phyloP scores from a whole-genome alignment of 2,113 vertebrate genomes.

The Labrus mixtus region DNA sequence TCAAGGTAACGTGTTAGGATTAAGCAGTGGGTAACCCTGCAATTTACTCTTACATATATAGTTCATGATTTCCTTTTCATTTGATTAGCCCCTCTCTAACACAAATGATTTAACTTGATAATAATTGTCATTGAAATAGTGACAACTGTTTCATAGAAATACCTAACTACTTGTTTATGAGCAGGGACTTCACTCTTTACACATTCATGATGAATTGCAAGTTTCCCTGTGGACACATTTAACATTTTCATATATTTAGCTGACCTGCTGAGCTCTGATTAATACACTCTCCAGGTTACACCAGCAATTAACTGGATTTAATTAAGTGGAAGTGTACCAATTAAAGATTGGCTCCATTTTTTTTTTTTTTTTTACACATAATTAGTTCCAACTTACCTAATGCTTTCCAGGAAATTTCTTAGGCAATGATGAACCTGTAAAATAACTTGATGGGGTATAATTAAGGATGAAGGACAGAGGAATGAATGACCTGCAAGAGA shows the following conservation, averaged over 20 bases:
- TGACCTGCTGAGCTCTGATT: constrained; percentile 14
- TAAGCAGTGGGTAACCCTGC: background rate
- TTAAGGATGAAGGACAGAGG: background rate
- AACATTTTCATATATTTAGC: constrained; percentile 2
- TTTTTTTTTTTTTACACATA: constrained; percentile 24
- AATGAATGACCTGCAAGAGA: background rate
- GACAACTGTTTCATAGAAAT: background rate
- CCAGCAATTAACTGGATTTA: constrained; percentile 15
- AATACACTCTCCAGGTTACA: constrained; percentile 5
- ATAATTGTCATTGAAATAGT: background rate
- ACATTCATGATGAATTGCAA: background rate
- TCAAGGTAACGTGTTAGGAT: background rate
- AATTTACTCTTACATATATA: background rate
- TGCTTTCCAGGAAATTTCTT: background rate
- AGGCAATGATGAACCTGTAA: background rate
- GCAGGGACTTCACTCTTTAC: background rate
- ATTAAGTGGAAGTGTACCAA: constrained; percentile 12
- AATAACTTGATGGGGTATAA: background rate
- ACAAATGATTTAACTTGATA: background rate
- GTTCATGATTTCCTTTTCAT: background rate
- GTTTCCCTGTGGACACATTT: background rate
- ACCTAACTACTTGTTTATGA: constrained; percentile 7
- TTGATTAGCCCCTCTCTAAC: background rate
- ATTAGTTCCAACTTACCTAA: constrained; percentile 10
- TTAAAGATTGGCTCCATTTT: constrained; percentile 15